Evolutionary conservation across 2,113 vertebrate species (phyloP).

Genomic region (Canis aureus): DNA sequence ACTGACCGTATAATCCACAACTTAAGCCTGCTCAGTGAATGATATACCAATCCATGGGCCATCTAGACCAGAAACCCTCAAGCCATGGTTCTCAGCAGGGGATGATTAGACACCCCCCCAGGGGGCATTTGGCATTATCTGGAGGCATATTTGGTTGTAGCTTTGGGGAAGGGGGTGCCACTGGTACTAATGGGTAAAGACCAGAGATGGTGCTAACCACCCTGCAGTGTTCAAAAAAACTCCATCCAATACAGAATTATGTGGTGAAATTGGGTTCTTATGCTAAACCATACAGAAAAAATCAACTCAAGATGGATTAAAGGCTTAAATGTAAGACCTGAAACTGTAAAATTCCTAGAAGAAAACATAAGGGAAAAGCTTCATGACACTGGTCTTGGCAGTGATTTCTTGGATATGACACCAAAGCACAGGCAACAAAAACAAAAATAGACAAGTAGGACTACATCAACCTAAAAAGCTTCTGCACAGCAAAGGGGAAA

Average conservation of each 20-base stretch:
- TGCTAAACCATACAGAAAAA: neutral
- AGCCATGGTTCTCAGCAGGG: neutral
- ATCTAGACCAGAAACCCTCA: neutral
- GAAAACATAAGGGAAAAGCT: neutral
- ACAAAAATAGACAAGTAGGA: neutral
- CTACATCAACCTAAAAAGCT: neutral
- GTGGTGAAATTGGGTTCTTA: neutral
- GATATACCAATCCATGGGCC: neutral
- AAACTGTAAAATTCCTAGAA: slow-evolving; percentile 18
- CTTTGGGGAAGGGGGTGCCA: neutral
- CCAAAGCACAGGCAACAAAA: neutral
- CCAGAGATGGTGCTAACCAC: neutral
- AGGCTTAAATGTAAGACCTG: neutral
- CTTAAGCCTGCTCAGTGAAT: neutral
- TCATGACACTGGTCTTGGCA: neutral
- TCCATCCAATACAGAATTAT: neutral
- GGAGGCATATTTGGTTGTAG: neutral
- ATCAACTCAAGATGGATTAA: neutral
- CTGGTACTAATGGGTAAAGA: neutral
- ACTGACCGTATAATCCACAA: neutral
- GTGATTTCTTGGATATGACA: neutral
- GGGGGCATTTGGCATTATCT: neutral
- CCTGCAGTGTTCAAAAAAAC: neutral
- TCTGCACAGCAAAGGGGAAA: neutral
- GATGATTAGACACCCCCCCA: neutral